Evolutionary conservation across 1,140 invertebrate species (phyloP).

Genomic region (Drosophila miranda): DNA sequence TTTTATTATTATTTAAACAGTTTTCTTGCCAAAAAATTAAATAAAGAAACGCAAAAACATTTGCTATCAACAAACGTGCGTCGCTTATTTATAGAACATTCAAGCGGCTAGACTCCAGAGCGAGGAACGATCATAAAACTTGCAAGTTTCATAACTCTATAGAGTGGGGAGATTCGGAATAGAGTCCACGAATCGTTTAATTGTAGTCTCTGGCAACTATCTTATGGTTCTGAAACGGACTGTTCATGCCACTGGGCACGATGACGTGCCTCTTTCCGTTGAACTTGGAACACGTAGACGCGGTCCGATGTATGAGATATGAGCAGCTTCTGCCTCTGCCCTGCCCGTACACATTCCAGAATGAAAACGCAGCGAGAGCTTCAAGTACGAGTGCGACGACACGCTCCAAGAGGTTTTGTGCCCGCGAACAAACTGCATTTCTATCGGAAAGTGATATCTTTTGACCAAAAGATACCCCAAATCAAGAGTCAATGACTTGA

Average conservation of each 20-base stretch:
- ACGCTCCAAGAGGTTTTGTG: slow-evolving; percentile 30
- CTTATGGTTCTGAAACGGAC: slow-evolving; percentile 16
- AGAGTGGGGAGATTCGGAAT: background rate
- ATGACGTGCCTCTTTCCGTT: slow-evolving; percentile 28
- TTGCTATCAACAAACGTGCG: slow-evolving; percentile 45
- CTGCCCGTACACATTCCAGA: slow-evolving; percentile 12
- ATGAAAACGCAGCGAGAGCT: slow-evolving; percentile 8
- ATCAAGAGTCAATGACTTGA: slow-evolving; percentile 67
- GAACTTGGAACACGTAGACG: slow-evolving; percentile 45
- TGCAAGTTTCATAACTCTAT: background rate
- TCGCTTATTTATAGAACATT: slow-evolving; percentile 48
- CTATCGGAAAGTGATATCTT: too few species aligned
- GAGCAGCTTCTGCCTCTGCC: background rate
- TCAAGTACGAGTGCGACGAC: slow-evolving; percentile 4
- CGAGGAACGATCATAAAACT: slow-evolving; percentile 11
- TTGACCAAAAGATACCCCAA: too few species aligned
- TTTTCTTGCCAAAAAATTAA: slow-evolving; percentile 36
- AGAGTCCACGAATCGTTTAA: too few species aligned
- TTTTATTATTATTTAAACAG: slow-evolving; percentile 29
- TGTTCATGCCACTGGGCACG: slow-evolving; percentile 1
- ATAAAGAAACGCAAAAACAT: slow-evolving; percentile 28
- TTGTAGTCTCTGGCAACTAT: background rate
- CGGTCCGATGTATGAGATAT: slow-evolving; percentile 3
- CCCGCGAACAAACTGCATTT: slow-evolving; percentile 6
- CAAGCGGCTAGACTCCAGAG: slow-evolving; percentile 5